Percentiles rank a stretch among this genome's conserved stretches.
Evolutionary conservation across 2,797 vertebrate species (phyloP).

Genomic region (Botia almorhae): DNA sequence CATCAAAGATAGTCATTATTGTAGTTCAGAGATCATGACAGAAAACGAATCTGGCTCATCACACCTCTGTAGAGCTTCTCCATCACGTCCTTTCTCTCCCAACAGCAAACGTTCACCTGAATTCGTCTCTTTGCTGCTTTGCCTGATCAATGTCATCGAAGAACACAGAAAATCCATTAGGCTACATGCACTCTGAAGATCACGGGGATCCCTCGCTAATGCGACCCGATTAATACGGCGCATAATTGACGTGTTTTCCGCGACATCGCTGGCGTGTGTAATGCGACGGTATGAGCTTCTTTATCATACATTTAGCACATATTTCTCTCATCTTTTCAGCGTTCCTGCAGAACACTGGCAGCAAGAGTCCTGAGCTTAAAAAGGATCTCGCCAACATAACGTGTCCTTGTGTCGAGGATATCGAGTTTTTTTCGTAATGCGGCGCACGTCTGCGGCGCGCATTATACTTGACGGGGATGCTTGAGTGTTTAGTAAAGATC

Average conservation of each 20-base stretch:
- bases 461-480: neutral
- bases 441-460: neutral
- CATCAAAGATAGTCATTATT: neutral
- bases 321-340: neutral
- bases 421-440: neutral
- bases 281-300: slow-evolving; percentile 32
- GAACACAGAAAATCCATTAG: slow-evolving; percentile 55
- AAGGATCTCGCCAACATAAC: slow-evolving; percentile 1
- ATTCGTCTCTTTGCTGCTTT: neutral
- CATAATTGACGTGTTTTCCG: slow-evolving; percentile 42
- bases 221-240: slow-evolving; percentile 54
- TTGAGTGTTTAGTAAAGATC: neutral
- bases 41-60: neutral
- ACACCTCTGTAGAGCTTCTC: neutral
- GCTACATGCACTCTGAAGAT: slow-evolving; percentile 7
- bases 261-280: slow-evolving; percentile 23
- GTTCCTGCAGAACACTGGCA: neutral
- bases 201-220: slow-evolving; percentile 48
- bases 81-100: neutral
- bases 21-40: neutral
- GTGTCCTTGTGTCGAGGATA: neutral
- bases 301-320: neutral
- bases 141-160: slow-evolving; percentile 28
- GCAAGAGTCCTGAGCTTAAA: neutral
- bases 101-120: neutral